phyloP scores from a whole-genome alignment of 2,797 vertebrate genomes.

The Tangara arthus region DNA sequence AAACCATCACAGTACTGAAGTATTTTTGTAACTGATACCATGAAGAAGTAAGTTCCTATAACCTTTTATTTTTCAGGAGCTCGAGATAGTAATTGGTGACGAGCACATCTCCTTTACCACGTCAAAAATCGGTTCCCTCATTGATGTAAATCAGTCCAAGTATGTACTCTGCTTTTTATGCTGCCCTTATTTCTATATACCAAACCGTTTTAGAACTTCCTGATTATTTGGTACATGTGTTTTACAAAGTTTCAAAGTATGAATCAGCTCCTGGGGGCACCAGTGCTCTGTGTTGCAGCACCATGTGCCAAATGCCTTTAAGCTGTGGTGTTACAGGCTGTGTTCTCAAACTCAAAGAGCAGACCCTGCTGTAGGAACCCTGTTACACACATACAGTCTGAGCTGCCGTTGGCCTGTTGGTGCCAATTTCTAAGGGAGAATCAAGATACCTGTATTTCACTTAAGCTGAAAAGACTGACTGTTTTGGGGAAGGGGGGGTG shows the following conservation, averaged over 20 bases:
- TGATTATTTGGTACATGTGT: background rate
- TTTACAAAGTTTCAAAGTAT: background rate
- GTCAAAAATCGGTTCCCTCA: conserved; percentile 98
- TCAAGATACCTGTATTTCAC: background rate
- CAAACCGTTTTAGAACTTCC: accelerated
- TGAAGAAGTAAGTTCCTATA: background rate
- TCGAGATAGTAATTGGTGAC: conserved; percentile 97
- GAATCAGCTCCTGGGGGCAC: background rate
- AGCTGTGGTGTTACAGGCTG: accelerated
- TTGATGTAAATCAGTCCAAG: conserved; percentile 96
- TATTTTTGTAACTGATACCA: background rate
- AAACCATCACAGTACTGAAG: background rate
- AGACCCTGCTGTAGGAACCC: background rate
- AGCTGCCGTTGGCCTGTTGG: background rate
- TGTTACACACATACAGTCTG: accelerated
- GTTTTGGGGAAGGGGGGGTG: background rate
- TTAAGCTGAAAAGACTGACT: background rate
- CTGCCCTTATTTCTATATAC: background rate
- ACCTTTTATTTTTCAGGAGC: conserved; percentile 78
- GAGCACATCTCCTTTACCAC: conserved; percentile 99
- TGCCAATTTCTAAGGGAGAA: background rate
- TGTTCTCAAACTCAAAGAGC: background rate
- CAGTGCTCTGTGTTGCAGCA: background rate
- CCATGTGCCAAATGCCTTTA: background rate
- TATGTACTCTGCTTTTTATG: conserved; percentile 71